Evolutionary conservation across 2,888 invertebrate genomes (phyloP), one percentile per base, ranked within the genome.

Genomic region (Didymodactylos carnosus): DNA sequence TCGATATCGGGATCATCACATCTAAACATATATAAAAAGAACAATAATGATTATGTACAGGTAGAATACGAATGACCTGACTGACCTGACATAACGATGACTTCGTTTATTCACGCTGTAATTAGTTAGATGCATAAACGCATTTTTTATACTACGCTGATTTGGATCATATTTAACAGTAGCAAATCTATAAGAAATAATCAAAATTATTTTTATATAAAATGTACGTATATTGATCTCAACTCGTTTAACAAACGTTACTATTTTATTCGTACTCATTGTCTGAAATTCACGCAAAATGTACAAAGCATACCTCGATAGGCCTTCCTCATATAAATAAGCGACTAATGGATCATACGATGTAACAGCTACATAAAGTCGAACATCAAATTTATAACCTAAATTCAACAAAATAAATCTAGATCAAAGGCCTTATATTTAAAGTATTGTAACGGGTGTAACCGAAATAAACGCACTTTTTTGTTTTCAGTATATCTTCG

Each of bases 71-170:
- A n/a, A n/a, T n/a, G n/a, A n/a, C n/a, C n/a, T n/a, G n/a, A n/a
- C n/a, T n/a, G n/a, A 62, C 53, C 53, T 62, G 79, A 94, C 90
- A 84, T 94, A 97, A 85, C 93, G 91, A 75, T 91, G 90, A 83
- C 91, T 94, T 82, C 92, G 92, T 84, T 95, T 95, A 84, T 97
- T 95, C 81, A 97, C 92, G 84, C 93, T 94, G 84, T 95, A 97
- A 84, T 97, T 97, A 81, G 95, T 97, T 23, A 97, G 87, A 84
- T 97, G 95, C 90, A 94, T 94, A 84, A 91, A 94, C 0, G 91
- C 92, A 84, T 92, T 93, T 89, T 92, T 77, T 40, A 82, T 80
- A 75, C 79, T 79, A 72, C 79, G 78, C 39, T 77, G 73, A 76
- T 79, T 80, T 73, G 80, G 80, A 77, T 83, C 90, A 83, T 94